Percentiles rank a stretch among this genome's conserved stretches.
phyloP scores from a whole-genome alignment of 2,888 invertebrate genomes.

The Meloe dianella region DNA sequence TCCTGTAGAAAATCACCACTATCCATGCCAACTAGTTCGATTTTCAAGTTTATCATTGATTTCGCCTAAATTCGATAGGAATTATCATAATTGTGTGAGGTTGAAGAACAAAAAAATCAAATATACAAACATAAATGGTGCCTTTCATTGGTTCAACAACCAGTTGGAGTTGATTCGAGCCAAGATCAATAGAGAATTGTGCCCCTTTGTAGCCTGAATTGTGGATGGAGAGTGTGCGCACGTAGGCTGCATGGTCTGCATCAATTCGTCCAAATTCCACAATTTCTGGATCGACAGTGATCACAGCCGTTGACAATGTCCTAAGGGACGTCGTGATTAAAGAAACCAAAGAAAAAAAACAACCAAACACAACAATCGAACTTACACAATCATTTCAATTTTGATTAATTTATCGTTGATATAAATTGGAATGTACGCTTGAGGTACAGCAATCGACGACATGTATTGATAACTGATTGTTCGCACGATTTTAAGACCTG shows the following conservation, averaged over 20 bases:
- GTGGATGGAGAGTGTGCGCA: conserved; percentile 51
- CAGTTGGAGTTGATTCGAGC: conserved; percentile 55
- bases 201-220: conserved; percentile 57
- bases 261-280: conserved; percentile 60
- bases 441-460: conserved; percentile 45
- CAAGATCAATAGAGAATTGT: conserved; percentile 58
- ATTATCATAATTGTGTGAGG: conserved; percentile 5
- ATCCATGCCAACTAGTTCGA: conserved; percentile 54
- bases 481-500: conserved; percentile 56
- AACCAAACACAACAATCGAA: conserved; percentile 6
- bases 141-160: conserved; percentile 58
- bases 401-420: conserved; percentile 51
- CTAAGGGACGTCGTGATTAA: conserved; percentile 31
- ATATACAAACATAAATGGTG: conserved; percentile 39
- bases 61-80: conserved; percentile 36
- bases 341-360: conserved; percentile 10
- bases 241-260: conserved; percentile 53
- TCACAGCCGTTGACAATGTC: conserved; percentile 42
- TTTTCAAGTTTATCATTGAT: conserved; percentile 41
- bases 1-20: conserved; percentile 55
- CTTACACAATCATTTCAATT: conserved; percentile 53
- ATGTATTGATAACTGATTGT: conserved; percentile 53
- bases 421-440: conserved; percentile 52
- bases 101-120: neutral
- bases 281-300: conserved; percentile 48